These are phyloP conservation scores for Meloidogyne floridensis DNA, from an alignment of 1,140 invertebrate species.

Conservation along the genomic window DNA sequence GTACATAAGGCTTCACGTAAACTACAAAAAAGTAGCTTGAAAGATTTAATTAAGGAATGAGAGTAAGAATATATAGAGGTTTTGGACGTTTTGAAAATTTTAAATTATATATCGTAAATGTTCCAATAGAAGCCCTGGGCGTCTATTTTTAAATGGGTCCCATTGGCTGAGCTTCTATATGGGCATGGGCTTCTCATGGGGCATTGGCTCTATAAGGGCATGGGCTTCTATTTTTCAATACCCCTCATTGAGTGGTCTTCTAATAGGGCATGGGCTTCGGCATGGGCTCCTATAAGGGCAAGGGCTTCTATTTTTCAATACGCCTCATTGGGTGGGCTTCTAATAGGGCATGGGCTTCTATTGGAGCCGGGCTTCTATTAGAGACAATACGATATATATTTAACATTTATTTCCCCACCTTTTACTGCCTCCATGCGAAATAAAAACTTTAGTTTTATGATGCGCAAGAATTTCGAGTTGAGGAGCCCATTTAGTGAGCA, in stretches of 20 bases:
- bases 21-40: neutral
- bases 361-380: too few species aligned
- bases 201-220: too few species aligned
- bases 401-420: constrained; percentile 11
- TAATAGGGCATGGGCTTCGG: neutral
- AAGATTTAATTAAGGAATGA: neutral
- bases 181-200: too few species aligned
- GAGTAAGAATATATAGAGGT: neutral
- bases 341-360: too few species aligned
- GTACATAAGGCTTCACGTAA: constrained; percentile 38
- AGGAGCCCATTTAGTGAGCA: constrained; percentile 41
- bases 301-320: too few species aligned
- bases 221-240: neutral
- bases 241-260: too few species aligned
- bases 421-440: constrained; percentile 40
- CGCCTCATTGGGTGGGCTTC: too few species aligned
- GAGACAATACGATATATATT: too few species aligned
- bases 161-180: too few species aligned
- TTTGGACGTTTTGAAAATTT: neutral
- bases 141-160: constrained; percentile 8
- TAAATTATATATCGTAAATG: neutral
- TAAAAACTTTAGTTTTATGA: constrained; percentile 41
- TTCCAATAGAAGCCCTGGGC: too few species aligned
- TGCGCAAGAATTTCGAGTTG: constrained; percentile 44
- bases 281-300: too few species aligned